A percentile compares a stretch with the other conserved stretches of the same genome.
phyloP scores from a whole-genome alignment of 2,888 invertebrate genomes.

The Stomorhina lunata region DNA sequence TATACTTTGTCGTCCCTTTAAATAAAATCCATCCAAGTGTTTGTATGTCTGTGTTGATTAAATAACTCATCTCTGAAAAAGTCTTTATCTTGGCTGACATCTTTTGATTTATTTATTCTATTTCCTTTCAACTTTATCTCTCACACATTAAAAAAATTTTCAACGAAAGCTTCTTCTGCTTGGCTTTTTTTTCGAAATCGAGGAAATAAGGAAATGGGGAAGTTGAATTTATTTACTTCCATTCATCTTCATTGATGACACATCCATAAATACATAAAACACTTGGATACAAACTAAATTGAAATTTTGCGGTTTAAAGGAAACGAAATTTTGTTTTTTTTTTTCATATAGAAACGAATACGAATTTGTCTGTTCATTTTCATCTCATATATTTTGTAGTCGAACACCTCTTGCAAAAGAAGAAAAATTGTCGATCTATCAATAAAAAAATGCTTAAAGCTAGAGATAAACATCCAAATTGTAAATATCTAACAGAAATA shows the following conservation, averaged over 20 bases:
- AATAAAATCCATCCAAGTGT: not conserved
- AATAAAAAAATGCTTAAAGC: conserved; percentile 27
- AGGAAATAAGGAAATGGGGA: not conserved
- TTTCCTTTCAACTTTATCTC: conserved; percentile 38
- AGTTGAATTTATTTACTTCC: conserved; percentile 45
- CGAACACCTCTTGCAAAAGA: conserved; percentile 35
- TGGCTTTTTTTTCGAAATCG: conserved; percentile 4
- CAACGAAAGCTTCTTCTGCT: too few species aligned
- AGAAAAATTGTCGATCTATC: conserved; percentile 29
- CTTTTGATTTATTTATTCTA: conserved; percentile 61
- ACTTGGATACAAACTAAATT: not conserved
- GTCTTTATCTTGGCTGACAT: conserved; percentile 57
- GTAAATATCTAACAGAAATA: conserved; percentile 1
- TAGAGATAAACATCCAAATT: conserved; percentile 36
- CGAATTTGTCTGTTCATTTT: conserved; percentile 15
- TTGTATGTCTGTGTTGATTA: conserved; percentile 42
- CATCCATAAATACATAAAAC: conserved; percentile 7
- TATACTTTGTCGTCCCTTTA: not conserved
- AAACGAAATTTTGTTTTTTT: too few species aligned
- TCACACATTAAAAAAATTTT: not conserved
- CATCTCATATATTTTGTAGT: not conserved
- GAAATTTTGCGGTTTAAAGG: conserved; percentile 32
- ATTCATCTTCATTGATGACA: conserved; percentile 50
- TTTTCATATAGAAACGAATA: not conserved
- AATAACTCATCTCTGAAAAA: conserved; percentile 60